Conservation (phyloP, 2,888 invertebrate genomes). For the Hirtodrosophila cameraria region DNA sequence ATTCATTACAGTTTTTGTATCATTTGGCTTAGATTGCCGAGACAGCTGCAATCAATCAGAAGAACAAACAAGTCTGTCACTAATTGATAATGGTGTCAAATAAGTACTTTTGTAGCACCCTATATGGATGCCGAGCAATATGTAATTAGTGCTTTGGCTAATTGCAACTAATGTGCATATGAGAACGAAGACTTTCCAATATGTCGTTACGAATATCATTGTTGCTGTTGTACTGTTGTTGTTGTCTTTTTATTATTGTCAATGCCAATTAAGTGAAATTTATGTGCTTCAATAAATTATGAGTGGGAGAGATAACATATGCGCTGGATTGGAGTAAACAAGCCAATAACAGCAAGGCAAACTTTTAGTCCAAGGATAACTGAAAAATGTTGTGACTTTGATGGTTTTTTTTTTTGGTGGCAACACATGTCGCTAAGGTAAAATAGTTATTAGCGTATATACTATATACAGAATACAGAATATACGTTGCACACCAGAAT, state of each 20-base stretch:
- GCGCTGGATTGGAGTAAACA: constrained; percentile 51
- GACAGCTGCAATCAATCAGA: constrained; percentile 4
- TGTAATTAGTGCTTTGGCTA: constrained; percentile 58
- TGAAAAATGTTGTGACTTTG: constrained; percentile 39
- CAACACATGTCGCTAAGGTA: constrained; percentile 76
- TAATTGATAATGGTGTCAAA: constrained; percentile 20
- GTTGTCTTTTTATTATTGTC: constrained; percentile 54
- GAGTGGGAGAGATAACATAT: constrained; percentile 71
- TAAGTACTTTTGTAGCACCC: not conserved
- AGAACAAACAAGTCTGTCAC: constrained; percentile 6
- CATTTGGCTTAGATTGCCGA: not conserved
- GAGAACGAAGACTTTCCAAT: constrained; percentile 43
- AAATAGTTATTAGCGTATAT: constrained; percentile 73
- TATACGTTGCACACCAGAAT: constrained; percentile 41
- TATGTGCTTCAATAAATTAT: constrained; percentile 76
- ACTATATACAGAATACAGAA: constrained; percentile 20
- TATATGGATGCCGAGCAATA: constrained; percentile 1
- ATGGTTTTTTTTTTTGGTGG: constrained; percentile 12
- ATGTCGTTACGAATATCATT: constrained; percentile 33
- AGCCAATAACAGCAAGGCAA: constrained; percentile 53
- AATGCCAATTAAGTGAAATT: constrained; percentile 77
- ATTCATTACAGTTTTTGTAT: not conserved
- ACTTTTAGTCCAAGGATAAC: constrained; percentile 62
- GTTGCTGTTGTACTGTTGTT: constrained; percentile 21
- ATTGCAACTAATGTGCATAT: constrained; percentile 67